phyloP scores from a whole-genome alignment of 1,140 invertebrate species.

The Drosophila quadrilineata region DNA sequence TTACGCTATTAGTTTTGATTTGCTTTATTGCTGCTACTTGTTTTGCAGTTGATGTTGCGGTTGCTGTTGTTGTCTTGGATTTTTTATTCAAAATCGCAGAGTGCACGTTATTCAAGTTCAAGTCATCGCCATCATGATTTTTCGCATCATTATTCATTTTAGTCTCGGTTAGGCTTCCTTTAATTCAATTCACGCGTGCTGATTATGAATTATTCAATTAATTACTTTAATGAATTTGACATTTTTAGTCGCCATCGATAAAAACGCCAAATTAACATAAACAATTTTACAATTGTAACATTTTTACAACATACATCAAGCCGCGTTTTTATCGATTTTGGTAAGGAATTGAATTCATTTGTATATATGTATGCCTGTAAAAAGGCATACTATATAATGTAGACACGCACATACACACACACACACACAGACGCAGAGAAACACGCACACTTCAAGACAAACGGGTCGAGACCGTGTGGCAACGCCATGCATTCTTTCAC shows the following conservation, averaged over 20 bases:
- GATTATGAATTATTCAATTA: conserved; percentile 35
- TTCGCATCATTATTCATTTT: conserved; percentile 81
- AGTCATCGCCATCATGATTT: conserved; percentile 72
- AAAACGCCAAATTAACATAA: conserved; percentile 40
- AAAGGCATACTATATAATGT: conserved; percentile 24
- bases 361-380: conserved; percentile 37
- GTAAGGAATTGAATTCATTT: conserved; percentile 47
- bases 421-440: conserved; percentile 9
- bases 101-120: conserved; percentile 60
- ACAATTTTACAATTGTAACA: too few species aligned
- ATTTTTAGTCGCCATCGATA: conserved; percentile 47
- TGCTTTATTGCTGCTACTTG: conserved; percentile 23
- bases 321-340: conserved; percentile 62
- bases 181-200: conserved; percentile 61
- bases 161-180: conserved; percentile 52
- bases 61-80: conserved; percentile 43
- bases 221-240: conserved; percentile 54
- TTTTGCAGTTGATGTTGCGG: conserved; percentile 23
- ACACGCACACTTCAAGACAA: conserved; percentile 27
- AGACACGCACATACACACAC: not conserved
- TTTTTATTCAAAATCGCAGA: conserved; percentile 59
- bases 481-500: conserved; percentile 72
- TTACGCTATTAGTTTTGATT: conserved; percentile 25
- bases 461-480: conserved; percentile 44
- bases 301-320: too few species aligned